Base-by-base conservation (phyloP, 2,797 vertebrate species). In the Enteromius argenteus region DNA sequence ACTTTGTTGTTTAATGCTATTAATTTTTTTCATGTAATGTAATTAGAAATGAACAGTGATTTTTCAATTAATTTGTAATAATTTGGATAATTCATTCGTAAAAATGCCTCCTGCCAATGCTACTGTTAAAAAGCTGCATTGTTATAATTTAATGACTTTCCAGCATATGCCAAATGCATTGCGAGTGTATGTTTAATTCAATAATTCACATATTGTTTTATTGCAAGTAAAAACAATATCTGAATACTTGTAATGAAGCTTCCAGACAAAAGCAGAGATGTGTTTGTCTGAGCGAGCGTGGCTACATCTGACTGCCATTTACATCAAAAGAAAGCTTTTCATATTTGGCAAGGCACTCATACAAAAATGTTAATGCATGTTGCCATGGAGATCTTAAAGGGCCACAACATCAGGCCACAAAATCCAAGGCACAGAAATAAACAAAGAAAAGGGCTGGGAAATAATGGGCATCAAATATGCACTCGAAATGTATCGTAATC, bases 271-370 rank as follows among this genome's bases (percentile, higher is more conserved):
- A 84, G 79, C 37, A 21, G 53, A 79, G 46, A 82, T 15, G 44
- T 35, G 56, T 11, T 67, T 80, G 37, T 62, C 51, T 71, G n/a
- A 60, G 37, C 37, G 35, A 19, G 72, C 74, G 32, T 66, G n/a
- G 30, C 78, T 83, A 62, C 30, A 42, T 83, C 62, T 79, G 80
- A 85, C 75, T 60, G 66, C 74, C 42, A 84, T 89, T 85, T 85
- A 82, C 84, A 86, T 82, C 64, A 85, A 82, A 85, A 84, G 49
- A 78, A 83, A 92, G 91, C 87, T 88, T 90, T 91, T 91, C 92
- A 90, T 85, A 87, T 85, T 73, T 80, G 39, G 75, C 27, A 21
- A 72, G 66, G 44, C 79, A 78, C 78, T 81, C 66, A 46, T 79
- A 73, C 76, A 46, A 75, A 84, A 83, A 82, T 81, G 82, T 86